Base-by-base conservation (phyloP, 1,140 invertebrate species). In the Heliconius himera region DNA sequence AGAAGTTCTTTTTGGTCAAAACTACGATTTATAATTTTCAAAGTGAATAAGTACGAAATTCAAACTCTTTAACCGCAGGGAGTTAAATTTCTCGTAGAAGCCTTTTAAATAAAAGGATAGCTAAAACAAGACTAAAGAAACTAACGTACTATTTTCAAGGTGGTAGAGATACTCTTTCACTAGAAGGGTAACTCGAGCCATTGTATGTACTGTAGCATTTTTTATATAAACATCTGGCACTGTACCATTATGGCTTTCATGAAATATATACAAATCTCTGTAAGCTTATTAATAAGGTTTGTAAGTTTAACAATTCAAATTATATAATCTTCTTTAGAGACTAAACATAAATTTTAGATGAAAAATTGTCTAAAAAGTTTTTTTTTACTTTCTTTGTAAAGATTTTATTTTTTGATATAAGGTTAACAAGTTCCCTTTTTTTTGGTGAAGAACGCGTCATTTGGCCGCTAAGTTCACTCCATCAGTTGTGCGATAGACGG, bases 281-380 rank as follows among this genome's bases (percentile, higher is more conserved):
- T n/a, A 11, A 56, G 8, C 56, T 13, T 66, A 9, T 66, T 22
- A 16, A 66, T 3, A 26, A 66, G 11, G 56, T 22, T 26, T 22
- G 20, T 26, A 66, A 66, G 22, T 66, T 66, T 66, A 66, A 22
- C 56, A 66, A 29, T 66, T 29, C 56, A 66, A 66, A 66, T 66
- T 66, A 66, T 16, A 29, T 66, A 66, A 66, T 66, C 56, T 26
- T 66, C 56, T 66, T 66, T 26, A 13, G 56, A 60, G 22, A 60
- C n/a, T 18, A 8, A 8, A 0, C 9, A n/a, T 5, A 22, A 8
- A 22, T 9, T 51, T 20, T 8, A 13, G 4, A 51, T 51, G 0
- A 20, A 51, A 18, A 51, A 1, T 18, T 4, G 0, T 51, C 49
- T 18, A 18, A 18, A 18, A 51, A 18, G 1, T 51, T 18, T 18